These are phyloP conservation scores for Ips nitidus DNA, from an alignment of 1,140 invertebrate genomes.

Conservation along the genomic window DNA sequence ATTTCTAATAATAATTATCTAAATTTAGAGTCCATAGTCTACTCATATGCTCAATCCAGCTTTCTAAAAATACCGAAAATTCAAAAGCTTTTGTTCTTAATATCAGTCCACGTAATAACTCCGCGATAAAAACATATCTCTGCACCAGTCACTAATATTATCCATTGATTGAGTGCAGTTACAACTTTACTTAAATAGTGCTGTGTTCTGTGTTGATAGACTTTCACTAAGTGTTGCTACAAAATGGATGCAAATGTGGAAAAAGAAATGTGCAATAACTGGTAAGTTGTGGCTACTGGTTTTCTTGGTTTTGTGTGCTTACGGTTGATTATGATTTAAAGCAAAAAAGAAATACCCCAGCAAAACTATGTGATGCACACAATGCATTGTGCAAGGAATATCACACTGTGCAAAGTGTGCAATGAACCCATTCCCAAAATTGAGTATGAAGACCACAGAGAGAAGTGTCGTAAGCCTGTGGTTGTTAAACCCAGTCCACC, in stretches of 20 bases:
- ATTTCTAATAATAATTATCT: slow-evolving; percentile 35
- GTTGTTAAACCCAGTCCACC: slow-evolving; percentile 29
- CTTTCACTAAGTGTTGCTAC: background rate
- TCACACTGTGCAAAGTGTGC: slow-evolving; percentile 48
- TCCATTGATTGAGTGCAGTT: too few species aligned
- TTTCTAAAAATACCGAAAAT: slow-evolving; percentile 35
- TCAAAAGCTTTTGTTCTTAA: slow-evolving; percentile 25
- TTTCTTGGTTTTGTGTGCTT: background rate
- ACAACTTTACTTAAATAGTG: too few species aligned
- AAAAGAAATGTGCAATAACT: slow-evolving; percentile 48
- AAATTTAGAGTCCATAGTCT: slow-evolving; percentile 16
- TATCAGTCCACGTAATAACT: slow-evolving; percentile 17
- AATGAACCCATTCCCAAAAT: slow-evolving; percentile 49
- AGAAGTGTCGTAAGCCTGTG: slow-evolving; percentile 38
- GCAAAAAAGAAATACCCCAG: slow-evolving; percentile 52
- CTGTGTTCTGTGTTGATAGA: too few species aligned
- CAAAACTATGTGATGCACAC: slow-evolving; percentile 53
- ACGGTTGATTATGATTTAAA: slow-evolving; percentile 25
- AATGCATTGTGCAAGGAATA: slow-evolving; percentile 50
- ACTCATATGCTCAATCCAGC: slow-evolving; percentile 14
- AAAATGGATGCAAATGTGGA: slow-evolving; percentile 44
- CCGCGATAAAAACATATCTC: background rate
- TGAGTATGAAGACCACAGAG: slow-evolving; percentile 45
- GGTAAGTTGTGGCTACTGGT: slow-evolving; percentile 38
- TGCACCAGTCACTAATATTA: too few species aligned